Conservation (phyloP, 1,140 invertebrate genomes). For the Cydia fagiglandana region DNA sequence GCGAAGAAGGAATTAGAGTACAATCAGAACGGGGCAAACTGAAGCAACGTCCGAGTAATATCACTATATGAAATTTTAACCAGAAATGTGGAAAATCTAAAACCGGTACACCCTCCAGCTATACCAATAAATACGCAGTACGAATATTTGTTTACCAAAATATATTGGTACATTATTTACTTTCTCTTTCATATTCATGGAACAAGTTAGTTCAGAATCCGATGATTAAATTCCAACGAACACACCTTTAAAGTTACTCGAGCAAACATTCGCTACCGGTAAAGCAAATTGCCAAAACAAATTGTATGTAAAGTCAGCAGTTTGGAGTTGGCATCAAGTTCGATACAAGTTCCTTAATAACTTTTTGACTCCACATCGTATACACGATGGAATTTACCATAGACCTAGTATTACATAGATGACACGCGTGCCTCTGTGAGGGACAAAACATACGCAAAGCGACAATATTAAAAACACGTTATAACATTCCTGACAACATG, state of each 20-base stretch:
- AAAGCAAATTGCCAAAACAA: constrained; percentile 19
- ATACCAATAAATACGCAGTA: not conserved
- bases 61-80: not conserved
- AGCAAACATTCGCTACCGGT: constrained; percentile 9
- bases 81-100: not conserved
- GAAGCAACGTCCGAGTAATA: no score
- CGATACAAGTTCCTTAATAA: constrained; percentile 11
- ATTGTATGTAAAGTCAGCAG: not conserved
- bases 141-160: constrained; percentile 2
- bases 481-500: no score
- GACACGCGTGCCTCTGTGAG: no score
- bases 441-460: no score
- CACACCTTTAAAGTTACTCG: constrained; percentile 4
- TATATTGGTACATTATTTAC: constrained; percentile 3
- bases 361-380: not conserved
- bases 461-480: no score
- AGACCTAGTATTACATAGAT: no score
- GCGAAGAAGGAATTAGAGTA: no score
- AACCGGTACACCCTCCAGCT: not conserved
- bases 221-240: constrained; percentile 7
- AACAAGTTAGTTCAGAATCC: constrained; percentile 2
- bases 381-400: not conserved
- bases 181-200: constrained; percentile 6
- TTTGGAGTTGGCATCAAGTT: constrained; percentile 4
- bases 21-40: no score